Evolutionary conservation across 2,888 invertebrate species (phyloP).

Genomic region (Phaedon cochleariae): DNA sequence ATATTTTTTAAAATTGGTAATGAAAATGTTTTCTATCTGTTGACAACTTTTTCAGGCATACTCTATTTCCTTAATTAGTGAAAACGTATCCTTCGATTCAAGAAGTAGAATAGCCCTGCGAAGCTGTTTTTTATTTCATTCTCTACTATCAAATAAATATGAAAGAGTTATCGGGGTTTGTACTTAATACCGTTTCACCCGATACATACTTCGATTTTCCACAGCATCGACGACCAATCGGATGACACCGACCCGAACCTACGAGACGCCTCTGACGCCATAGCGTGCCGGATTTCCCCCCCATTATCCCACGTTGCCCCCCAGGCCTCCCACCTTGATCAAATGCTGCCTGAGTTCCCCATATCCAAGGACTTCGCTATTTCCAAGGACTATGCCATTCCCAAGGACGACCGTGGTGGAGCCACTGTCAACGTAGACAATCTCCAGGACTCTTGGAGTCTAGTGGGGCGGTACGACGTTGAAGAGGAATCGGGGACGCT

Average conservation of each 20-base stretch:
- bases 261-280: constrained; percentile 39
- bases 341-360: constrained; percentile 57
- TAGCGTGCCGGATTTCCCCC: constrained; percentile 45
- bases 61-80: too few relatives aligned
- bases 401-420: constrained; percentile 53
- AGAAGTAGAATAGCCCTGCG: too few relatives aligned
- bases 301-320: constrained; percentile 34
- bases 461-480: constrained; percentile 60
- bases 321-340: constrained; percentile 46
- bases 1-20: too few relatives aligned
- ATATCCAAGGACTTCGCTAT: constrained; percentile 56
- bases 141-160: too few relatives aligned
- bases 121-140: too few relatives aligned
- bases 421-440: constrained; percentile 49
- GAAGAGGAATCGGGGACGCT: constrained; percentile 60
- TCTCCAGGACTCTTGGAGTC: constrained; percentile 56
- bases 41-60: too few relatives aligned
- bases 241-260: constrained; percentile 33
- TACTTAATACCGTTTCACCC: not conserved
- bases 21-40: too few relatives aligned
- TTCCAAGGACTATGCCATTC: too few relatives aligned
- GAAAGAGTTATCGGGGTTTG: too few relatives aligned
- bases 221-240: not conserved
- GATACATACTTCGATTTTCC: not conserved
- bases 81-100: too few relatives aligned